Evolutionary conservation across 2,113 vertebrate species (phyloP).

Genomic region (Mesitornis unicolor): DNA sequence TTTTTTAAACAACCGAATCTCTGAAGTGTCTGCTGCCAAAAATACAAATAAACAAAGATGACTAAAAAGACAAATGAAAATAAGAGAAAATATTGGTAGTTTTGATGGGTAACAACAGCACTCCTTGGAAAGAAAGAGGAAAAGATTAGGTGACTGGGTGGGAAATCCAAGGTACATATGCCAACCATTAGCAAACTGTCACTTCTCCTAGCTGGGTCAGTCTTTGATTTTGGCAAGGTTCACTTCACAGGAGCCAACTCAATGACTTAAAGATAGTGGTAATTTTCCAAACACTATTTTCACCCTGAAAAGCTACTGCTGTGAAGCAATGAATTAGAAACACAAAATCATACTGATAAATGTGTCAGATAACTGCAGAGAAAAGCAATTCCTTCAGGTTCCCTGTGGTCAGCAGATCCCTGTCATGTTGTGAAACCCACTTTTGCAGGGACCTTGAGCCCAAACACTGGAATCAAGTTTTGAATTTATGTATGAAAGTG

Average conservation of each 20-base stretch:
- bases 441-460: not conserved
- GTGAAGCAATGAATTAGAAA: not conserved
- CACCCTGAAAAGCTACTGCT: not conserved
- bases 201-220: not conserved
- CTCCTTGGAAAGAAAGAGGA: not conserved
- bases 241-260: not conserved
- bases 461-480: not conserved
- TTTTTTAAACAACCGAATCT: not conserved
- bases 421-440: not conserved
- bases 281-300: not conserved
- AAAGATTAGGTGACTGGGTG: not conserved
- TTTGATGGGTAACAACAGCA: not conserved
- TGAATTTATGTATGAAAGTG: not conserved
- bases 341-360: rapidly evolving
- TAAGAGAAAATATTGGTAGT: not conserved
- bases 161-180: not conserved
- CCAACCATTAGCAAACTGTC: not conserved
- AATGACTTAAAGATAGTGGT: not conserved
- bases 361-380: not conserved
- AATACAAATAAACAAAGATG: not conserved
- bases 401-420: not conserved
- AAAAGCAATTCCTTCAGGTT: not conserved
- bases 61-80: not conserved
- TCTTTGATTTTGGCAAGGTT: not conserved
- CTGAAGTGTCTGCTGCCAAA: not conserved